These are phyloP conservation scores for Rhamnusium bicolor DNA, from an alignment of 2,888 invertebrate genomes.

Conservation along the genomic window DNA sequence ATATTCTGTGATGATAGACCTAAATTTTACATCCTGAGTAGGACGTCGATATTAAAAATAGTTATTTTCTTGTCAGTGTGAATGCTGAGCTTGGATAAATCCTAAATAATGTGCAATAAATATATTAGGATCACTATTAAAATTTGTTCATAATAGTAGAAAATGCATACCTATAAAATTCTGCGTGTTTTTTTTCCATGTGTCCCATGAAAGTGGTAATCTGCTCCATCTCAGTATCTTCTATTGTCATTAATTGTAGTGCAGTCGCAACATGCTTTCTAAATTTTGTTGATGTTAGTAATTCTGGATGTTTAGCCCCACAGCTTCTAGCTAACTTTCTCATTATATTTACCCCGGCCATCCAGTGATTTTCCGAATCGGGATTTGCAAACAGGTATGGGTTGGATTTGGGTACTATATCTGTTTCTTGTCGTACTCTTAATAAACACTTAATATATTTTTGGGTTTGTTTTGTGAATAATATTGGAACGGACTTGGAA, in stretches of 20 bases:
- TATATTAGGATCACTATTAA: no score
- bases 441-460: slow-evolving; percentile 39
- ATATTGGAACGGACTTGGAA: slow-evolving; percentile 43
- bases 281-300: slow-evolving; percentile 40
- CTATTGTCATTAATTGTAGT: slow-evolving; percentile 31
- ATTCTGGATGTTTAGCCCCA: slow-evolving; percentile 45
- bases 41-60: no score
- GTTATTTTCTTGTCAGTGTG: no score
- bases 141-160: no score
- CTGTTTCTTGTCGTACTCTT: slow-evolving; percentile 23
- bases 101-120: no score
- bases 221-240: slow-evolving; percentile 38
- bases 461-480: slow-evolving; percentile 44
- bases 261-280: slow-evolving; percentile 42
- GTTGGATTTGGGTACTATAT: slow-evolving; percentile 45
- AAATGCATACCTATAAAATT: slow-evolving; percentile 35
- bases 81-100: no score
- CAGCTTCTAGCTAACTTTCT: slow-evolving; percentile 39
- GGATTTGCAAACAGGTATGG: slow-evolving; percentile 50
- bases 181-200: slow-evolving; percentile 34
- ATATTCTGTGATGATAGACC: no score
- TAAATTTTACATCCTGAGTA: no score
- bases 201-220: slow-evolving; percentile 44
- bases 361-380: slow-evolving; percentile 47
- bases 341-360: slow-evolving; percentile 42